Base-by-base conservation (phyloP, 1,140 invertebrate species). In the Portunus trituberculatus region DNA sequence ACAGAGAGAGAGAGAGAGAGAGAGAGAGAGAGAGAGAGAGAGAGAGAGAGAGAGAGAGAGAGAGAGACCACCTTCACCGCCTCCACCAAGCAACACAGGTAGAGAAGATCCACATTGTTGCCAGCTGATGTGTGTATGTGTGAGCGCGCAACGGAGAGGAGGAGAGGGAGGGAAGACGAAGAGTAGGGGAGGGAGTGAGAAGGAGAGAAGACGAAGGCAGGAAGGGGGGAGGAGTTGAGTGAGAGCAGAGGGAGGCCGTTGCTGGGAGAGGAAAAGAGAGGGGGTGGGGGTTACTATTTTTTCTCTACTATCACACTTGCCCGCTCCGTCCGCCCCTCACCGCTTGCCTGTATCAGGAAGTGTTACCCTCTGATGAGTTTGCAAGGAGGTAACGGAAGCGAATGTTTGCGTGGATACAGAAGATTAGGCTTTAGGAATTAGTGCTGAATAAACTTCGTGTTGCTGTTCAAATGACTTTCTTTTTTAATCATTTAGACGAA, bases 11-110 rank as follows among this genome's bases (percentile, higher is more conserved):
- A 59, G 52, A 59, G 52, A 14, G 52, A 59, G 52, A 59, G 52
- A 59, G 31, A 46, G 39, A 39, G 29, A 87, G 31, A 87, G 29
- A 32, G 31, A 87, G 84, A 32, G 29, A 91, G 48, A 67, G 52
- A 67, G 90, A 67, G 59, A 76, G 31, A 87, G 84, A 87, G 84
- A 87, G 84, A 87, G 84, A 87, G 29, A 39, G 29, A 87, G 29
- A 87, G 29, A 87, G 3, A 2, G 0, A 87, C 0, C 67, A n/a
- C 20, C 4, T n/a, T 7, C 52, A 59, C 52, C 16, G 10, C 52
- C 52, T 20, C 20, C 67, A 76, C 67, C 67, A n/a, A 76, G 67
- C 67, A 76, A 76, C 67, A 76, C 12, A 76, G 67, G 25, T n/a
- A 20, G 0, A n/a, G 67, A 12, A n/a, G 67, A 12, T 76, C 1